phyloP scores from a whole-genome alignment of 2,888 invertebrate genomes.

The Venustoraphidia nigricollis region DNA sequence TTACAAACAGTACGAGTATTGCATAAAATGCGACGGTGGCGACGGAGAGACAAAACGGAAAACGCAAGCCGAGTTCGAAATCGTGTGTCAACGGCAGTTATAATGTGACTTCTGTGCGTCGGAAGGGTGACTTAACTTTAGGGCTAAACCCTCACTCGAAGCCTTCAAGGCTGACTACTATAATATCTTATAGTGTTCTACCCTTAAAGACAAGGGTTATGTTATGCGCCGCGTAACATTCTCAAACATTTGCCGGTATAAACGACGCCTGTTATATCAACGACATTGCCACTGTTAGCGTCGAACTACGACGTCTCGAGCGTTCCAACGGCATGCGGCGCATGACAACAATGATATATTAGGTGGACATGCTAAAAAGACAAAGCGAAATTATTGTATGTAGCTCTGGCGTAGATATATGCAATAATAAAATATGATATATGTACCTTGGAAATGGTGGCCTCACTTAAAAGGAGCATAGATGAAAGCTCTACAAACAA shows the following conservation, averaged over 20 bases:
- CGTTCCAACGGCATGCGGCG: not conserved
- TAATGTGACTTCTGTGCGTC: too few species aligned
- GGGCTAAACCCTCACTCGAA: not conserved
- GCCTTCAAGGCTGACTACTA: not conserved
- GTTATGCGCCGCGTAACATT: not conserved
- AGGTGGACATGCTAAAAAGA: conserved; percentile 14
- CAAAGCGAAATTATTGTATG: conserved; percentile 14
- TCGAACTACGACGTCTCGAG: not conserved
- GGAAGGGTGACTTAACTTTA: too few species aligned
- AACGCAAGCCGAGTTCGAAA: too few species aligned
- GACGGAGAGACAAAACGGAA: too few species aligned
- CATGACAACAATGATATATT: conserved; percentile 12
- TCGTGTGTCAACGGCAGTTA: too few species aligned
- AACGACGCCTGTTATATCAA: too few species aligned
- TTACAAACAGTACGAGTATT: too few species aligned
- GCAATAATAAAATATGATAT: conserved; percentile 15
- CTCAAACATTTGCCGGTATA: too few species aligned
- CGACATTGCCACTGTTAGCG: not conserved
- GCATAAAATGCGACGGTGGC: too few species aligned
- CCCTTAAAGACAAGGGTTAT: not conserved
- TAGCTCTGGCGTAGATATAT: conserved; percentile 11
- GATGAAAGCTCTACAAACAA: too few species aligned
- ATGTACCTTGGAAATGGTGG: conserved; percentile 3
- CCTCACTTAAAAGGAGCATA: too few species aligned
- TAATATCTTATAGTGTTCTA: not conserved